phyloP scores from a whole-genome alignment of 2,113 vertebrate genomes.

The Oncorhynchus tshawytscha region DNA sequence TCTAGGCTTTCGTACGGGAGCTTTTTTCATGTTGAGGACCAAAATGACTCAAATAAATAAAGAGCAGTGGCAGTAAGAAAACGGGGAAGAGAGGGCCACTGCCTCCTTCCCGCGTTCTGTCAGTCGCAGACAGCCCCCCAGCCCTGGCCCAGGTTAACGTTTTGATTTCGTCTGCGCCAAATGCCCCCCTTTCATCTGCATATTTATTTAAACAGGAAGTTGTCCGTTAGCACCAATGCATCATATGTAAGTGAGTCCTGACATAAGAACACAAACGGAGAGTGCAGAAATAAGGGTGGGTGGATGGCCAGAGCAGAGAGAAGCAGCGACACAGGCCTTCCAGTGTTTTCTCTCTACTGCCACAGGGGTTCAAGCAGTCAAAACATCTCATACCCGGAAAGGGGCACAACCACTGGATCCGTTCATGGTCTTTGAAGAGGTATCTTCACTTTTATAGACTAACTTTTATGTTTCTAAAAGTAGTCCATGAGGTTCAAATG shows the following conservation, averaged over 20 bases:
- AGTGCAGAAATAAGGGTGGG: constrained; percentile 42
- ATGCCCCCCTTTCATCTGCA: constrained; percentile 56
- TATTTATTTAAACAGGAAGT: constrained; percentile 76
- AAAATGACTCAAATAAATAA: constrained; percentile 67
- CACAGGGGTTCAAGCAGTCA: constrained; percentile 53
- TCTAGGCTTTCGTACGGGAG: constrained; percentile 43
- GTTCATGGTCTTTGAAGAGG: constrained; percentile 1
- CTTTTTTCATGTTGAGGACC: constrained; percentile 64
- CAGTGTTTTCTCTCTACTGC: constrained; percentile 52
- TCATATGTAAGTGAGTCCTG: constrained; percentile 72
- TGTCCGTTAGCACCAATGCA: constrained; percentile 68
- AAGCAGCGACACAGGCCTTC: constrained; percentile 44
- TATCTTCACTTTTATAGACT: neutral
- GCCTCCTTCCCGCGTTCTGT: neutral
- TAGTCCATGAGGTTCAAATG: no score
- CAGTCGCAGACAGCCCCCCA: constrained; percentile 26
- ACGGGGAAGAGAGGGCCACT: constrained; percentile 14
- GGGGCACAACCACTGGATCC: constrained; percentile 27
- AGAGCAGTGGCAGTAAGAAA: constrained; percentile 26
- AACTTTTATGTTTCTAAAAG: no score
- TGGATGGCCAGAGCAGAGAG: constrained; percentile 18
- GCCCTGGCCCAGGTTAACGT: constrained; percentile 4
- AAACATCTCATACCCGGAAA: constrained; percentile 47
- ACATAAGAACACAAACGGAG: constrained; percentile 76
- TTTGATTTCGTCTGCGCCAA: constrained; percentile 48